Base-by-base conservation (phyloP, 1,140 invertebrate species). In the Centruroides vittatus region DNA sequence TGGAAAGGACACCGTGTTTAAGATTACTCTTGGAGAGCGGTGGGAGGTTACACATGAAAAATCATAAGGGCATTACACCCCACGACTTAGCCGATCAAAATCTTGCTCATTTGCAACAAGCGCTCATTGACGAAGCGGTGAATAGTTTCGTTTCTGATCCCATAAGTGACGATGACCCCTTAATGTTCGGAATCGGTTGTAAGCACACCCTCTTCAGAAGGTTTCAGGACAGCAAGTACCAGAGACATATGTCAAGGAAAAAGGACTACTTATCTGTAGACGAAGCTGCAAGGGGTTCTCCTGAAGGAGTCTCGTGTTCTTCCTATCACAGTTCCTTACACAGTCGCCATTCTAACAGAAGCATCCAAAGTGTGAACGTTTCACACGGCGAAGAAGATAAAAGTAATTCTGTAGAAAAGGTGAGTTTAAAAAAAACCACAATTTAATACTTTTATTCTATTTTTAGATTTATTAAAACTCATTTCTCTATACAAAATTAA, bases 1-100 rank as follows among this genome's bases (percentile, higher is more conserved):
- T 78, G 65, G 72, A 75, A 10, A 73, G 72, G 51, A 74, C 78
- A 35, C 75, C 76, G n/a, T 78, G 77, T 61, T 74, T 79, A 34
- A 69, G 76, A 23, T 71, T 78, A 60, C 71, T 82, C 57, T 65
- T 82, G 58, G 76, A 79, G 66, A 71, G 73, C 58, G 80, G 80
- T 46, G 12, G 35, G 12, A 12, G 51, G 23, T 7, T 53, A 23
- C 51, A 53, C 7, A 36, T 36, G 5, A 36, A 23, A 23, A 53
- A 53, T 36, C 35, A 36, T 36, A 53, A 34, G 3, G 51, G 51
- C 0, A 8, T 36, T 8, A 53, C 51, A 5, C 51, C 51, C 8
- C 35, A 23, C 51, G 51, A 53, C 8, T 36, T 53, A 23, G 35
- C 35, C 51, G 51, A 53, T 36, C 51, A 53, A 8, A 36, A 53